Evolutionary conservation across 1,140 invertebrate species (phyloP), one percentile per base, ranked within the genome.

Genomic region (Monochamus saltuarius): DNA sequence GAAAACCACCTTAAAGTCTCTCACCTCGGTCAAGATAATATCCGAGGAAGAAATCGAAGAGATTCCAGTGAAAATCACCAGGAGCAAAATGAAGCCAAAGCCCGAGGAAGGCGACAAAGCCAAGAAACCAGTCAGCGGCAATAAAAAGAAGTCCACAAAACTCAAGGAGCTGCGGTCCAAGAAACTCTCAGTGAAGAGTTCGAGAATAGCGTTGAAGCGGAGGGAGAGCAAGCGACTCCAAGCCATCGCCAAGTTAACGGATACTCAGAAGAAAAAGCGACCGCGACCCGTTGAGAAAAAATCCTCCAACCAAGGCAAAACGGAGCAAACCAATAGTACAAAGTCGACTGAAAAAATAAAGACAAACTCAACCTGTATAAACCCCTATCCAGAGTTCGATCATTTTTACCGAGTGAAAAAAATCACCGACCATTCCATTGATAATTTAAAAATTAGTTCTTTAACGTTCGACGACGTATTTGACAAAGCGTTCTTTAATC

Each of bases 401-500:
- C 46, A 65, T 34, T 74, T 65, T 51, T 76, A 66, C 46, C 66
- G 68, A n/a, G 70, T 74, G 40, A 67, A 77, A 52, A 77, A 77
- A 64, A 77, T 77, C 35, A 75, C 74, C 8, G 75, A 77, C 61
- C 75, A 77, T 68, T 75, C 75, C 37, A 77, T 75, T 36, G 75
- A 77, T 54, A 77, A 75, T 63, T 65, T 77, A 22, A 69, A 70
- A 61, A 77, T 76, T 13, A 73, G 72, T 47, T 73, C 72, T 3
- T 54, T 77, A 45, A 74, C 73, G 4, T 77, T 77, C 60, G 74
- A 75, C 55, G 75, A 75, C 49, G 75, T 77, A 1, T 83, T 83
- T 59, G 83, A 85, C 62, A 81, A 77, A 56, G 73, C 78, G 0
- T 86, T 86, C 62, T 87, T 85, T 68, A 81, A 77, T 56, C 79